phyloP scores from a whole-genome alignment of 1,140 invertebrate species.

The Drosophila parabipectinata region DNA sequence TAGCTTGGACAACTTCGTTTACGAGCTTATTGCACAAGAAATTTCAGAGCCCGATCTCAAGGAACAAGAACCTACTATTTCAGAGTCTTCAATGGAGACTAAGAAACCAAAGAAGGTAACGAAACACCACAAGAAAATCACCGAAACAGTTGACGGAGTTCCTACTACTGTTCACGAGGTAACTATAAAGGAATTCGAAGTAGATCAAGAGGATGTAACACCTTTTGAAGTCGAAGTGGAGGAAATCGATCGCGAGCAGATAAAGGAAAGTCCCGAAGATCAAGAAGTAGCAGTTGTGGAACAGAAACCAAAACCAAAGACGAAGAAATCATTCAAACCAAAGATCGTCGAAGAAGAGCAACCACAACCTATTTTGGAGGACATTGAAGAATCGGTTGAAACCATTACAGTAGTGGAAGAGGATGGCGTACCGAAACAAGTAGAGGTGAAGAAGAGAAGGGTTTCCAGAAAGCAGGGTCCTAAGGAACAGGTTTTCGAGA shows the following conservation, averaged over 20 bases:
- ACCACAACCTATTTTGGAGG: slow-evolving; percentile 48
- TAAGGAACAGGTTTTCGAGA: slow-evolving; percentile 51
- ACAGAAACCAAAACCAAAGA: slow-evolving; percentile 49
- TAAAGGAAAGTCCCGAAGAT: slow-evolving; percentile 29
- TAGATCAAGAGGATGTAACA: slow-evolving; percentile 35
- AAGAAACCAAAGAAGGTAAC: slow-evolving; percentile 74
- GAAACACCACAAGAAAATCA: slow-evolving; percentile 66
- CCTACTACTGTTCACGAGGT: slow-evolving; percentile 64
- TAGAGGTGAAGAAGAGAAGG: slow-evolving; percentile 59
- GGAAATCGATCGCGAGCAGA: slow-evolving; percentile 36
- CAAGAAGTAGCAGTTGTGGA: slow-evolving; percentile 58
- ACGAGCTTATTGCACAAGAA: slow-evolving; percentile 71
- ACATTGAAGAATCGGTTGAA: slow-evolving; percentile 51
- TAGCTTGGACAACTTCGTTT: slow-evolving; percentile 61
- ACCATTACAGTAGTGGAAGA: slow-evolving; percentile 25
- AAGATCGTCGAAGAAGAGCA: slow-evolving; percentile 34
- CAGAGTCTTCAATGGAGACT: slow-evolving; percentile 32
- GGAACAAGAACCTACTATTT: slow-evolving; percentile 42
- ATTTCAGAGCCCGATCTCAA: slow-evolving; percentile 62
- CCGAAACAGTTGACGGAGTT: slow-evolving; percentile 59
- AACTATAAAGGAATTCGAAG: slow-evolving; percentile 57
- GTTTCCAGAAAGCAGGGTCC: slow-evolving; percentile 56
- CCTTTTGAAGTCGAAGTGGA: slow-evolving; percentile 12
- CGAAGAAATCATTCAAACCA: slow-evolving; percentile 49
- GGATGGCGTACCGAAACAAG: slow-evolving; percentile 42